Conservation (phyloP, 2,113 vertebrate species). For the Carassius gibelio region DNA sequence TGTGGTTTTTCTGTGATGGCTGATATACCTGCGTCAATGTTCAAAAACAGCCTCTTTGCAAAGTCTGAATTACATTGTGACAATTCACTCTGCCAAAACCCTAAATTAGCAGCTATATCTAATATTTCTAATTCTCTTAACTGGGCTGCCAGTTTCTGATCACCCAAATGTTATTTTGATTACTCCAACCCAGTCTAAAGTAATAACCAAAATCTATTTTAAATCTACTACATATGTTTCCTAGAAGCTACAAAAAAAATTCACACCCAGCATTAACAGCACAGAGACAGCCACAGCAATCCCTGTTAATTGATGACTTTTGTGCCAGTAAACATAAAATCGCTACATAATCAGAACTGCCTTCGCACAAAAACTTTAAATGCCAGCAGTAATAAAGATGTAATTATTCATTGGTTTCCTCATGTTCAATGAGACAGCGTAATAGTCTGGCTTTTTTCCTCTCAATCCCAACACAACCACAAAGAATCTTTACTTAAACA, state of each 20-base stretch:
- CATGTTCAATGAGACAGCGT: background rate
- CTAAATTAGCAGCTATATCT: background rate
- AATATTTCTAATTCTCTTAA: background rate
- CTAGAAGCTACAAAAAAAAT: background rate
- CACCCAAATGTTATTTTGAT: background rate
- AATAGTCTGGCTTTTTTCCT: background rate
- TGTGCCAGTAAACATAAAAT: constrained; percentile 4
- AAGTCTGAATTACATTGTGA: background rate
- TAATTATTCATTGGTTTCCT: constrained; percentile 24
- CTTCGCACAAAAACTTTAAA: background rate
- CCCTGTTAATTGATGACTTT: background rate
- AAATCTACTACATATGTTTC: background rate
- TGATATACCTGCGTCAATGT: background rate
- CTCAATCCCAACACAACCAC: background rate
- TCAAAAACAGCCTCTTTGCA: background rate
- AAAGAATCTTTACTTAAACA: constrained; percentile 8
- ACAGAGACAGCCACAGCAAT: background rate
- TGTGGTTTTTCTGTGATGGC: background rate
- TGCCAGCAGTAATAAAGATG: background rate
- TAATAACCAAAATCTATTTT: background rate
- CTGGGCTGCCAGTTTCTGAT: background rate
- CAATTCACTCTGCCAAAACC: background rate
- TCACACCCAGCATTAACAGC: background rate
- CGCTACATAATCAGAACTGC: background rate
- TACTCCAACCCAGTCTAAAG: background rate